Evolutionary conservation across 2,888 invertebrate species (phyloP).

Genomic region (Parnassius orleans): DNA sequence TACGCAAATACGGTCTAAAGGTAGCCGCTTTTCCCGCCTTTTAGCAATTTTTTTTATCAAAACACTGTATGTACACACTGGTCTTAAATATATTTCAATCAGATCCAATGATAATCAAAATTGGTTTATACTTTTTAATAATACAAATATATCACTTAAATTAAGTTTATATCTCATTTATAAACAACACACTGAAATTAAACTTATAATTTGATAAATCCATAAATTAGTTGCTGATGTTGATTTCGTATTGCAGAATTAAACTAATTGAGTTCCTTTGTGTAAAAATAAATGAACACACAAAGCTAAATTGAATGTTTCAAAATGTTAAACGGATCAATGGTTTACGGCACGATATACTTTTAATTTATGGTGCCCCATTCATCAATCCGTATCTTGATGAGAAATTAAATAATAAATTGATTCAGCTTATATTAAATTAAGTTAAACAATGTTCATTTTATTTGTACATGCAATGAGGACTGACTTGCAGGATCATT

Average conservation of each 20-base stretch:
- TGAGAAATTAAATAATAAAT: constrained; percentile 7
- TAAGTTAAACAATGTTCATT: background rate
- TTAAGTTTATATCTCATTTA: background rate
- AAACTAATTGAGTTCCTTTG: constrained; percentile 14
- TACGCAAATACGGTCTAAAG: too few species aligned
- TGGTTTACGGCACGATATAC: background rate
- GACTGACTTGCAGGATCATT: too few species aligned
- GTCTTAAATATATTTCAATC: too few species aligned
- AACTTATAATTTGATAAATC: background rate
- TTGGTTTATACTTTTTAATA: too few species aligned
- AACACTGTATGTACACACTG: too few species aligned
- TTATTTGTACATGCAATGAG: too few species aligned
- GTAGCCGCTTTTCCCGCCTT: too few species aligned
- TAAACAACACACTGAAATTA: background rate
- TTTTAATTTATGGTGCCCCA: constrained; percentile 15
- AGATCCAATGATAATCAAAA: too few species aligned
- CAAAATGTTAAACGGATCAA: constrained; percentile 8
- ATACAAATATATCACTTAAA: too few species aligned
- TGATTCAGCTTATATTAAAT: background rate
- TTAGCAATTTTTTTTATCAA: too few species aligned
- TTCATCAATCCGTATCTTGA: constrained; percentile 17
- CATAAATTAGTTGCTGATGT: constrained; percentile 8
- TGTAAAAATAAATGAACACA: constrained; percentile 17
- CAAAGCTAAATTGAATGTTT: constrained; percentile 7
- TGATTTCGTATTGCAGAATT: constrained; percentile 2